phyloP scores from a whole-genome alignment of 1,140 invertebrate species.

The Olivierus martensii region DNA sequence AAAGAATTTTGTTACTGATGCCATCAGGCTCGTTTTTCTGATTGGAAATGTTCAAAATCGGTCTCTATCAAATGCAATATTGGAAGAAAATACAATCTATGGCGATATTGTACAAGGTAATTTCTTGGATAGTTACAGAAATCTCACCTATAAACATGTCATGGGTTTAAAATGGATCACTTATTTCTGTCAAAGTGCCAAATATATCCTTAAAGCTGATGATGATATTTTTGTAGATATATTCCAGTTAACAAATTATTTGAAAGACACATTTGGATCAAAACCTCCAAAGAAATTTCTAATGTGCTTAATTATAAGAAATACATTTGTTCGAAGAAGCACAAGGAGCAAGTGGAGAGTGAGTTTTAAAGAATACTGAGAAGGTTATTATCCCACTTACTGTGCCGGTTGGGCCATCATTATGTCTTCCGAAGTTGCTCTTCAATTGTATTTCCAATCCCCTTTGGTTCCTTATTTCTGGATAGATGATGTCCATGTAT shows the following conservation, averaged over 20 bases:
- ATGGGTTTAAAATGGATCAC: constrained; percentile 68
- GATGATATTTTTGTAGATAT: constrained; percentile 64
- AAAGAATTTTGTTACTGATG: constrained; percentile 12
- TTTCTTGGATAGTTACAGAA: constrained; percentile 63
- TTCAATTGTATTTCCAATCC: constrained; percentile 21
- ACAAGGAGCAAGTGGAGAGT: constrained; percentile 30
- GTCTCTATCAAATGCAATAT: constrained; percentile 6
- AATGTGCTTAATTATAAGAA: constrained; percentile 13
- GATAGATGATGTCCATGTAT: constrained; percentile 70
- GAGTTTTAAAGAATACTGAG: constrained; percentile 25
- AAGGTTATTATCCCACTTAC: constrained; percentile 30
- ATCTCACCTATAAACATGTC: constrained; percentile 72
- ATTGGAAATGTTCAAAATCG: constrained; percentile 13
- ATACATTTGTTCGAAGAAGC: constrained; percentile 11
- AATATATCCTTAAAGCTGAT: constrained; percentile 67
- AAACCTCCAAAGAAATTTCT: constrained; percentile 7
- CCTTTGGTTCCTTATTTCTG: constrained; percentile 46
- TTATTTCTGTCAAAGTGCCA: constrained; percentile 43
- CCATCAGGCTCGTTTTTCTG: constrained; percentile 25
- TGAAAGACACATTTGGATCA: constrained; percentile 27
- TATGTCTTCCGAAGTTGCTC: constrained; percentile 26
- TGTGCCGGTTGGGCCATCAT: constrained; percentile 32
- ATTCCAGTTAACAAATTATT: constrained; percentile 43
- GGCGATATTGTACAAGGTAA: constrained; percentile 36
- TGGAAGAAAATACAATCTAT: constrained; percentile 20